phyloP scores from a whole-genome alignment of 2,797 vertebrate genomes.

The Acomys russatus region DNA sequence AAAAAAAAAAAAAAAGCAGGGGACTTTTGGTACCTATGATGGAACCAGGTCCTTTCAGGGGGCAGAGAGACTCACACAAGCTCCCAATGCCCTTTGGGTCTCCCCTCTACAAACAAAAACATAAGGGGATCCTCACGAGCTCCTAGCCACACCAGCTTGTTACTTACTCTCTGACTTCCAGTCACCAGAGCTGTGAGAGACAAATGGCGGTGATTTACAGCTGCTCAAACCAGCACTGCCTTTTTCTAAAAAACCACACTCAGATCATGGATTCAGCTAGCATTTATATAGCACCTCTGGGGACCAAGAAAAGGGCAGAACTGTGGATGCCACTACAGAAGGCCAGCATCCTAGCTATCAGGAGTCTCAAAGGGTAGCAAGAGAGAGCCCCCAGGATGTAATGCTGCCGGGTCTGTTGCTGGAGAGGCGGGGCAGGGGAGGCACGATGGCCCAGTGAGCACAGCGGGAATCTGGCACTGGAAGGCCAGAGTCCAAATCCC shows the following conservation, averaged over 20 bases:
- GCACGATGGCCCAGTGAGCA: rapidly evolving
- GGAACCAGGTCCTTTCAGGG: background rate
- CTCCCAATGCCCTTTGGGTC: too few relatives aligned
- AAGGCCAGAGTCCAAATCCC: background rate
- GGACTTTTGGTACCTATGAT: background rate
- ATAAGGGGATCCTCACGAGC: background rate
- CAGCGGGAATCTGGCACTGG: background rate
- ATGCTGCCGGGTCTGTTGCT: rapidly evolving
- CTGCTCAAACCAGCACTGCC: background rate
- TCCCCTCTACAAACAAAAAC: background rate
- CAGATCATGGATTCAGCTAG: background rate
- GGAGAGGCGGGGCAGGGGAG: background rate
- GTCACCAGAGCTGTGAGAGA: background rate
- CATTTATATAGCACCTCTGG: background rate
- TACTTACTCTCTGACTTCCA: background rate
- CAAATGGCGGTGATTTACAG: background rate
- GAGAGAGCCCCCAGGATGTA: background rate
- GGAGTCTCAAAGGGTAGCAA: background rate
- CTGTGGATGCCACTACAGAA: background rate
- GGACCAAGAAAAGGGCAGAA: background rate
- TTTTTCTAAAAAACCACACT: background rate
- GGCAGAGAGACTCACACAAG: background rate
- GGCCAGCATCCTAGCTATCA: background rate
- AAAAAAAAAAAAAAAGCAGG: background rate
- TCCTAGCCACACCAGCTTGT: too few relatives aligned